Evolutionary conservation across 23 tunicate genomes (phyloP).

Genomic region (Styela clava): DNA sequence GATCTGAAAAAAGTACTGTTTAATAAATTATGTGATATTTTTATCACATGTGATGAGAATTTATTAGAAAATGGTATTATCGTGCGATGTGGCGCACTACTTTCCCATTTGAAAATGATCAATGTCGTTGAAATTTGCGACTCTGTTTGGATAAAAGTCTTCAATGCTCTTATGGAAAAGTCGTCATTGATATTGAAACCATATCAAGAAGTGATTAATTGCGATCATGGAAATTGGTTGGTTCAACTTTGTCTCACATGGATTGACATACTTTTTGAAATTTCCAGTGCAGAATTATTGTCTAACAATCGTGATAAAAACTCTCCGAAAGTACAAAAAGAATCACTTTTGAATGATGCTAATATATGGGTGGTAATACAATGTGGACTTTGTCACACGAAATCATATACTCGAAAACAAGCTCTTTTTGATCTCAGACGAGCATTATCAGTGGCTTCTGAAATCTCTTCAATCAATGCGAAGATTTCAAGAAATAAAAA

Average conservation of each 20-base stretch:
- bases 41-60: not conserved
- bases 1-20: not conserved
- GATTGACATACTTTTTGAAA: conserved; percentile 2
- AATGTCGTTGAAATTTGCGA: not conserved
- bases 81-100: not conserved
- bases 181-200: not conserved
- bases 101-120: not conserved
- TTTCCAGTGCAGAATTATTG: not conserved
- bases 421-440: conserved; percentile 15
- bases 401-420: conserved; percentile 8
- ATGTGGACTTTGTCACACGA: not conserved
- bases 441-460: conserved; percentile 9
- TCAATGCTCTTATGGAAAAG: not conserved
- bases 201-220: not conserved
- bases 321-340: not conserved
- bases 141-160: not conserved
- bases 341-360: not conserved
- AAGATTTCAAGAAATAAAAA: not conserved
- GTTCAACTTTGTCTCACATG: conserved; percentile 11
- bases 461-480: not conserved
- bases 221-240: not conserved
- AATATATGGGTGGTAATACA: conserved; percentile 1
- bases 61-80: not conserved
- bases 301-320: not conserved
- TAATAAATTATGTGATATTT: not conserved